Base-by-base conservation (phyloP, 2,888 invertebrate species). In the Callosobruchus maculatus region DNA sequence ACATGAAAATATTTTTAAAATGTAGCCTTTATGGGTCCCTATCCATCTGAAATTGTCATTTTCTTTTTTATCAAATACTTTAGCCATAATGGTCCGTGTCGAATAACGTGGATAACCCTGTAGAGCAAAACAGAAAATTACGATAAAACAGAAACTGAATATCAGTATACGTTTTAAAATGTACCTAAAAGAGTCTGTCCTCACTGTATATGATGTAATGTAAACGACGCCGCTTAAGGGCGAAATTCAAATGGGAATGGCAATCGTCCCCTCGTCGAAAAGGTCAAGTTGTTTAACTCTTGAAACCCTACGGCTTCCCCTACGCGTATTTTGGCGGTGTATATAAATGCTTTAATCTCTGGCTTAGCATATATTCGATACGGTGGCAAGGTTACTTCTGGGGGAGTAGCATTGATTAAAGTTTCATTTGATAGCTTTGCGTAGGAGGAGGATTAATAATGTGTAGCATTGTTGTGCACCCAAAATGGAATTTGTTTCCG, bases 241-340 rank as follows among this genome's bases (percentile, higher is more conserved):
- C 49, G 18, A 73, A 73, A 73, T 73, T 73, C 68, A 71, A 73
- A 73, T 73, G 68, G 71, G 70, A 73, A 73, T 71, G 71, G 73
- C 68, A 73, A 73, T 22, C 73, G 73, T 71, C 68, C 73, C 69
- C 73, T 71, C 49, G 49, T 7, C 71, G 71, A 71, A 67, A 70
- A 73, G 77, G 75, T 74, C 77, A 75, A 76, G 77, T 76, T 74
- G 77, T 79, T 75, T 76, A 77, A 75, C 76, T 75, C 77, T 71
- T 3, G 77, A 74, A 78, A 75, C 77, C 76, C 76, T 77, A 77
- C 76, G 75, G 77, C 30, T 74, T 71, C 72, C 72, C 69, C 49
- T 71, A 49, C 22, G 73, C 30, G 71, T 69, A 71, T 73, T 73
- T n/a, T n/a, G n/a, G 73, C 71, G 49, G 70, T 73, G 71, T 71